Evolutionary conservation across 2,113 vertebrate genomes (phyloP), one percentile per base, ranked within the genome.

Genomic region (Lasiurus borealis): DNA sequence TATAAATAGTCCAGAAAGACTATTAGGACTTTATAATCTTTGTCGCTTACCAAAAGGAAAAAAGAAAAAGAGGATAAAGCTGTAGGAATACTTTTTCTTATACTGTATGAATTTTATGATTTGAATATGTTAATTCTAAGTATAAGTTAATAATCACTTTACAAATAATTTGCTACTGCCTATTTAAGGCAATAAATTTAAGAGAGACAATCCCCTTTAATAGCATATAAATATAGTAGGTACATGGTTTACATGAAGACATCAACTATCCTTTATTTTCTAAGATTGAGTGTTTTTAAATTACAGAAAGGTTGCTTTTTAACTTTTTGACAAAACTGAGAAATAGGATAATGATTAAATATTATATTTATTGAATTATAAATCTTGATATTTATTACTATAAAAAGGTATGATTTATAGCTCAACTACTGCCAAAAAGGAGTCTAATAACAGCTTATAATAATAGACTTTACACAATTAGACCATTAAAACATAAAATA

Each of bases 121-220:
- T 83, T 83, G n/a, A 91, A 78, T 46, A 86, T 89, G 21, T 15
- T 66, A 81, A 72, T 27, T 82, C 23, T 78, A 90, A 78, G 77
- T 64, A 48, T 48, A 87, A 88, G 29, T 54, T 85, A 62, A 57
- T 14, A 81, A 85, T 46, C 29, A 40, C 36, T 71, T 85, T 66
- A 87, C 21, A 76, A 69, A 34, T 89, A 89, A 71, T 64, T 81
- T 76, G 76, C 23, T 75, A 40, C 71, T 92, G n/a, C 4, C 75
- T 89, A 76, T 48, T 93, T 69, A 88, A 88, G 23, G 25, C 44
- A 92, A 93, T 77, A 73, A 57, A 93, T 66, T 94, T 62, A 71
- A 92, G n/a, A 66, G 6, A 75, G 21, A 36, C 8, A 87, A 52
- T 4, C 25, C 77, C 52, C 59, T 64, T 81, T 72, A 81, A 46